phyloP scores from a whole-genome alignment of 2,113 vertebrate genomes.

The Dasyornis broadbenti region DNA sequence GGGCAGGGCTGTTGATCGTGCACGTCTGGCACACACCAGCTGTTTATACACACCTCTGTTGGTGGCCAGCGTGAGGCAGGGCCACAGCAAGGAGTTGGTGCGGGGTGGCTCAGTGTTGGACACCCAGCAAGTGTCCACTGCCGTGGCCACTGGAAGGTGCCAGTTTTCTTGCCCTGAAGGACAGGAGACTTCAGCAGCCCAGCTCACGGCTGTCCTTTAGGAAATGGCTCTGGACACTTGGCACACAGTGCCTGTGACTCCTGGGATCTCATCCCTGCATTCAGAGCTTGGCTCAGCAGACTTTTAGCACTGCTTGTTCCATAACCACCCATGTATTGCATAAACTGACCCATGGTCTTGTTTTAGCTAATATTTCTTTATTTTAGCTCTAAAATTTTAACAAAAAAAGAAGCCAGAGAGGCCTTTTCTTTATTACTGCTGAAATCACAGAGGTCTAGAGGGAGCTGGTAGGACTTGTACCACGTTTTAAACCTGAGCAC shows the following conservation, averaged over 20 bases:
- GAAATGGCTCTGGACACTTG: neutral
- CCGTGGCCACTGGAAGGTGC: neutral
- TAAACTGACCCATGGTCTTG: neutral
- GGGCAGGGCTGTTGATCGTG: neutral
- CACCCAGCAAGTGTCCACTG: fast-evolving
- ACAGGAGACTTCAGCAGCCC: neutral
- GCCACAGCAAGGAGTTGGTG: too few relatives aligned
- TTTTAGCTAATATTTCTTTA: neutral
- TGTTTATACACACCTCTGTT: too few relatives aligned
- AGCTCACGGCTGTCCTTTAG: neutral
- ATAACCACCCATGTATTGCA: neutral
- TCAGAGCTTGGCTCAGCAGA: neutral
- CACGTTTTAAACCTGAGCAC: neutral
- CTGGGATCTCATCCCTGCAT: neutral
- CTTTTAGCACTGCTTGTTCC: neutral
- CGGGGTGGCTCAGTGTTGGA: too few relatives aligned
- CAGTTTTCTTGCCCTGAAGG: neutral
- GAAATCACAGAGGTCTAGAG: neutral
- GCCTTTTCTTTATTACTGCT: neutral
- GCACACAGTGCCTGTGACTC: neutral
- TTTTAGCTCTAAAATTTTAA: neutral
- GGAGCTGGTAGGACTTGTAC: neutral
- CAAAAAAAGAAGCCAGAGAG: neutral
- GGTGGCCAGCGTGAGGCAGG: fast-evolving
- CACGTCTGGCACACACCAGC: fast-evolving